Evolutionary conservation across 2,113 vertebrate genomes (phyloP).

Genomic region (Nestor notabilis): DNA sequence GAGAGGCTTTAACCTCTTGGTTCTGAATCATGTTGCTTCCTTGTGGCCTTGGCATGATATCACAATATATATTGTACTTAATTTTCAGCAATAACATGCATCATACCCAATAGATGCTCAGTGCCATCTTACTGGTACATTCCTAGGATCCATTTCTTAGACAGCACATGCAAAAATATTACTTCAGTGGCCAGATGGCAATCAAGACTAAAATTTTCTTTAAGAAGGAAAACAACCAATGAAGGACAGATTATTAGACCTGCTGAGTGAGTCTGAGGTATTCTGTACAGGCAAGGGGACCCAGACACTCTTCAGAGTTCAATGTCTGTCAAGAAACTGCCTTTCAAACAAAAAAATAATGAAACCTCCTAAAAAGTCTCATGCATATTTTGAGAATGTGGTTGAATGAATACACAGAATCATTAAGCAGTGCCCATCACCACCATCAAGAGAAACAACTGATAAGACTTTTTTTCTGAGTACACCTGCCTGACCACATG

Average conservation of each 20-base stretch:
- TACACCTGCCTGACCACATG: not conserved
- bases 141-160: not conserved
- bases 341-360: not conserved
- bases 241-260: not conserved
- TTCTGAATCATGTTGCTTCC: not conserved
- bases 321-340: not conserved
- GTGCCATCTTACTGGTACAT: not conserved
- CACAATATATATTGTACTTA: not conserved
- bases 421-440: not conserved
- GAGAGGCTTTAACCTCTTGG: too few species aligned
- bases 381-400: not conserved
- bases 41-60: not conserved
- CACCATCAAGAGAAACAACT: not conserved
- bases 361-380: not conserved
- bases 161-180: not conserved
- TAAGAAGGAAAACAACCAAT: not conserved
- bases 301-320: not conserved
- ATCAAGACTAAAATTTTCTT: not conserved
- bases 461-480: not conserved
- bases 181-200: not conserved
- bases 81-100: not conserved
- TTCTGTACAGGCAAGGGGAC: not conserved
- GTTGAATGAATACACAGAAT: not conserved
- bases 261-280: not conserved
- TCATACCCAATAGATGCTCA: not conserved